Evolutionary conservation across 2,888 invertebrate genomes (phyloP).

Genomic region (Netelia virgata): DNA sequence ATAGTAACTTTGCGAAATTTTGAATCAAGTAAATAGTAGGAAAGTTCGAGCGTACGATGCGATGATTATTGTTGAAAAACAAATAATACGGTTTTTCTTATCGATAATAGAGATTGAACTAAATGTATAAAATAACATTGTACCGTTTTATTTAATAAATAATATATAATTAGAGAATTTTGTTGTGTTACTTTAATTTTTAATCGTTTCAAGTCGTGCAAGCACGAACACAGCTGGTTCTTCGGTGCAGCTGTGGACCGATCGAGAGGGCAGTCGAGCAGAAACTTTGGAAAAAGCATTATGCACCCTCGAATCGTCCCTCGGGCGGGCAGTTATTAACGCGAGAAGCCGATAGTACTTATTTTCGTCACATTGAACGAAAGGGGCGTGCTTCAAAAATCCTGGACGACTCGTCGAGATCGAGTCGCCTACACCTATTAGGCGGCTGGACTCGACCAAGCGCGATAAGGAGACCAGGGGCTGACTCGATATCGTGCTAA

Average conservation of each 20-base stretch:
- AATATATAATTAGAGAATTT: background rate
- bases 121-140: too few species aligned
- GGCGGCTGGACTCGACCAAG: background rate
- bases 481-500: too few species aligned
- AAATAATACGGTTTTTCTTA: background rate
- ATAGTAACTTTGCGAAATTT: too few species aligned
- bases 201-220: background rate
- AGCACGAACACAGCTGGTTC: background rate
- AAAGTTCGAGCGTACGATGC: background rate
- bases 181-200: background rate
- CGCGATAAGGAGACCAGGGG: background rate
- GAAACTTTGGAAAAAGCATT: constrained; percentile 19
- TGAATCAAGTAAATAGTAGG: too few species aligned
- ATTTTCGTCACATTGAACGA: background rate
- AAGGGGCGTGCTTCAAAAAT: background rate
- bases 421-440: background rate
- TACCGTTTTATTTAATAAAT: too few species aligned
- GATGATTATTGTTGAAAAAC: background rate
- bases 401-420: background rate
- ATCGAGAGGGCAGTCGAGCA: constrained; percentile 6
- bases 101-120: background rate
- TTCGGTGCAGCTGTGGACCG: background rate
- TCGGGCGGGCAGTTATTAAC: background rate
- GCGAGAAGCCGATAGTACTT: background rate
- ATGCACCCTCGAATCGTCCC: constrained; percentile 45